A percentile compares a stretch with the other conserved stretches of the same genome.
These are phyloP conservation scores for Nesospiza acunhae DNA, from an alignment of 2,113 vertebrate species.

Conservation along the genomic window DNA sequence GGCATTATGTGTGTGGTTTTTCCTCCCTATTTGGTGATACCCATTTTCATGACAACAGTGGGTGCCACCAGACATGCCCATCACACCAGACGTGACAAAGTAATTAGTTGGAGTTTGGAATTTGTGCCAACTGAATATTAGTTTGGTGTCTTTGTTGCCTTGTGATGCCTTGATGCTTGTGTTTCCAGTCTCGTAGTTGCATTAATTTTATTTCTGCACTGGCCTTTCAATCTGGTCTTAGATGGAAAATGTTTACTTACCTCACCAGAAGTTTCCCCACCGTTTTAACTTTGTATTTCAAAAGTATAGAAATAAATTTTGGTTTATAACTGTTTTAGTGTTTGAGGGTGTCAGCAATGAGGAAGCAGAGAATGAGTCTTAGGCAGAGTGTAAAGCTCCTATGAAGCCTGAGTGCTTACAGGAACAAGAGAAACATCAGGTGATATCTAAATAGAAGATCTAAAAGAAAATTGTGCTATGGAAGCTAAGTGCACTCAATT, in stretches of 20 bases:
- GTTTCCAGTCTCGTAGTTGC: background rate
- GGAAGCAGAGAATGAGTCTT: background rate
- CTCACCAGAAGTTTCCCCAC: background rate
- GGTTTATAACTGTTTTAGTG: background rate
- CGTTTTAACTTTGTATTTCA: background rate
- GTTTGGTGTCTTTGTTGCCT: background rate
- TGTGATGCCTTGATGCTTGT: background rate
- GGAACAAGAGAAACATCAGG: background rate
- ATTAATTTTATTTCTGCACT: background rate
- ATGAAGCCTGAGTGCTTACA: background rate
- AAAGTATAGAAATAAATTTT: background rate
- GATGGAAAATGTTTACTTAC: background rate
- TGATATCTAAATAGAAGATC: background rate
- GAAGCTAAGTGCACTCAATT: background rate
- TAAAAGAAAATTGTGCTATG: background rate
- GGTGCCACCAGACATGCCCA: fast-evolving
- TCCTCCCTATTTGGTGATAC: background rate
- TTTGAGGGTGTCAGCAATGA: background rate
- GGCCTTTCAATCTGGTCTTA: background rate
- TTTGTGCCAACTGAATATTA: background rate
- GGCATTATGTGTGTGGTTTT: background rate
- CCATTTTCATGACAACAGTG: background rate
- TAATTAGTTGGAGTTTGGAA: background rate
- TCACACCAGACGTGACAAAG: background rate
- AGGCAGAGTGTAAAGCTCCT: background rate